These are phyloP conservation scores for Scelioninae gen. 2 DNA, from an alignment of 2,888 invertebrate genomes.

Conservation along the genomic window DNA sequence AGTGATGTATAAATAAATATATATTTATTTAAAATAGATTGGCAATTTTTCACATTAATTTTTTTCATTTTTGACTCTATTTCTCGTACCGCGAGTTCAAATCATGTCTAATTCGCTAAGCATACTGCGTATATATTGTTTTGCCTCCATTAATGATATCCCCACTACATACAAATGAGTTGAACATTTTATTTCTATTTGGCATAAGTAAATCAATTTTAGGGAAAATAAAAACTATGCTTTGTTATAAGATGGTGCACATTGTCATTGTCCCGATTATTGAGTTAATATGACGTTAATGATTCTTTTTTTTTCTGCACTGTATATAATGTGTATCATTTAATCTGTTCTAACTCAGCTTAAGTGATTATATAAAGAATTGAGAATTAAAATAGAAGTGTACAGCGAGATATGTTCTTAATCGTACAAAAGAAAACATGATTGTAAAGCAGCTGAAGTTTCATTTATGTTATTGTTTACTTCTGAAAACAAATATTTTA, in stretches of 20 bases:
- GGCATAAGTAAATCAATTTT: background rate
- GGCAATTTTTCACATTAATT: no score
- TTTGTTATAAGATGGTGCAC: no score
- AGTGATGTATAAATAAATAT: no score
- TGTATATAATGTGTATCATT: conserved; percentile 3
- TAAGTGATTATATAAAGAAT: conserved; percentile 16
- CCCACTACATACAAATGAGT: background rate
- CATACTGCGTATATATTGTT: background rate
- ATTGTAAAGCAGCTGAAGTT: no score
- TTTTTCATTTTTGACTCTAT: no score
- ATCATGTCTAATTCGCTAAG: background rate
- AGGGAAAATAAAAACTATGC: no score
- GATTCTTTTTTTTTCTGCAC: background rate
- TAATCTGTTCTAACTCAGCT: conserved; percentile 15
- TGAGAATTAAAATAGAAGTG: conserved; percentile 12
- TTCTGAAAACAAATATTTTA: no score
- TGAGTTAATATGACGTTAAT: conserved; percentile 4
- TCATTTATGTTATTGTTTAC: no score
- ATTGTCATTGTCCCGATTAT: no score
- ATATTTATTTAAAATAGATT: no score
- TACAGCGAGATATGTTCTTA: background rate
- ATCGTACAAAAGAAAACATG: no score
- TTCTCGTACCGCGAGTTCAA: no score
- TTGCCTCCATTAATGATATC: background rate
- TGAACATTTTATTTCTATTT: background rate